Evolutionary conservation across 2,797 vertebrate species (phyloP).

Genomic region (Protonibea diacanthus): DNA sequence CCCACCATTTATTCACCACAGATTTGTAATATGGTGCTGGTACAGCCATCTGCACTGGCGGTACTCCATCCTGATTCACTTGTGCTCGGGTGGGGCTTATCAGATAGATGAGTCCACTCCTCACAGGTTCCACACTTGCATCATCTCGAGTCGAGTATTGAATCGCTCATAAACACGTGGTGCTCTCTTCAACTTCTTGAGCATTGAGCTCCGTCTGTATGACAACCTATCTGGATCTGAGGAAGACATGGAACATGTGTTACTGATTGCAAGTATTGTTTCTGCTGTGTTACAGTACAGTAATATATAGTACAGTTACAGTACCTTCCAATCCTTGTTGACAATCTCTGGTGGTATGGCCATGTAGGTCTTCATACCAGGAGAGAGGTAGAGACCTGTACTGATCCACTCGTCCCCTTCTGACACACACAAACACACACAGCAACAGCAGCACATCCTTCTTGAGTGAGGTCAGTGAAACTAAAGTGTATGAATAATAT

Average conservation of each 20-base stretch:
- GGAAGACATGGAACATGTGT: neutral
- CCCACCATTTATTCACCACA: constrained; percentile 80
- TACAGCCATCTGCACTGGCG: constrained; percentile 85
- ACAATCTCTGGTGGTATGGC: constrained; percentile 80
- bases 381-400: constrained; percentile 90
- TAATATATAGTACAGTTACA: too few relatives aligned
- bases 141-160: constrained; percentile 81
- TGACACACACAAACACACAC: constrained; percentile 53
- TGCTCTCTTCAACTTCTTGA: constrained; percentile 84
- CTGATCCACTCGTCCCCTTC: constrained; percentile 88
- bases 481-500: too few relatives aligned
- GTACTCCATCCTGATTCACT: constrained; percentile 75
- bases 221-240: constrained; percentile 92
- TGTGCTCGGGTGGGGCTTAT: constrained; percentile 84
- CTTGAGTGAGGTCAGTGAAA: neutral
- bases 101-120: constrained; percentile 92
- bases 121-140: constrained; percentile 90
- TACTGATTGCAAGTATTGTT: neutral
- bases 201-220: constrained; percentile 84
- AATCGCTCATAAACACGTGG: constrained; percentile 83
- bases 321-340: constrained; percentile 82
- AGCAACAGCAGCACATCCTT: too few relatives aligned
- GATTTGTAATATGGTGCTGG: constrained; percentile 90
- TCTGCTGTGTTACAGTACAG: neutral
- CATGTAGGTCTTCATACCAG: constrained; percentile 87